Percentiles rank a stretch among this genome's conserved stretches.
These are phyloP conservation scores for Limnephilus rhombicus DNA, from an alignment of 2,888 invertebrate genomes.

Conservation along the genomic window DNA sequence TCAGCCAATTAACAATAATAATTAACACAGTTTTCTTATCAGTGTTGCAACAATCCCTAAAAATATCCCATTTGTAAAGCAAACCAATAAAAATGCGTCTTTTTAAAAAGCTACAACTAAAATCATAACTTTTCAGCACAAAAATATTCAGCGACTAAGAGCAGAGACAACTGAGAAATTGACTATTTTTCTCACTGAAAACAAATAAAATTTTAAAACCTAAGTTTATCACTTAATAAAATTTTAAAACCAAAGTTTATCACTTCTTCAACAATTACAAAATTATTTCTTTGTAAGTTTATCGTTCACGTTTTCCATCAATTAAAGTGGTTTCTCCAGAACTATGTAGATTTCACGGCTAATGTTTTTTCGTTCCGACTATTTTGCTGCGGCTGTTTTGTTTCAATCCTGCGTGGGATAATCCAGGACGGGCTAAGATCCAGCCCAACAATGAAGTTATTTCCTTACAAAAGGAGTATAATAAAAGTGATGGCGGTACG, in stretches of 20 bases:
- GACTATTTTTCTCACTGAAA: background rate
- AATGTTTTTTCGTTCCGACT: background rate
- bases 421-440: slow-evolving; percentile 43
- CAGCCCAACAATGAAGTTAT: slow-evolving; percentile 46
- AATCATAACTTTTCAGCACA: background rate
- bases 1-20: background rate
- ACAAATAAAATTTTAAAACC: background rate
- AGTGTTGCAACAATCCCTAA: too few species aligned
- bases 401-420: slow-evolving; percentile 16
- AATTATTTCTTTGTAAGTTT: background rate
- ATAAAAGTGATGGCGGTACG: slow-evolving; percentile 39
- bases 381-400: slow-evolving; percentile 14
- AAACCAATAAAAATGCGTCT: too few species aligned
- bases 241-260: background rate
- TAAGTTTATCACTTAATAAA: background rate
- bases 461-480: slow-evolving; percentile 37
- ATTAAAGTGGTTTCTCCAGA: background rate
- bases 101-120: background rate
- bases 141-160: background rate
- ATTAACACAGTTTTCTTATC: too few species aligned
- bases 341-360: background rate
- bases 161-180: background rate
- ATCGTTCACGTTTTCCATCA: background rate
- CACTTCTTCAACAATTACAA: too few species aligned
- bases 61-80: too few species aligned